Evolutionary conservation across 1,140 invertebrate species (phyloP).

Genomic region (Lordiphosa mommai): DNA sequence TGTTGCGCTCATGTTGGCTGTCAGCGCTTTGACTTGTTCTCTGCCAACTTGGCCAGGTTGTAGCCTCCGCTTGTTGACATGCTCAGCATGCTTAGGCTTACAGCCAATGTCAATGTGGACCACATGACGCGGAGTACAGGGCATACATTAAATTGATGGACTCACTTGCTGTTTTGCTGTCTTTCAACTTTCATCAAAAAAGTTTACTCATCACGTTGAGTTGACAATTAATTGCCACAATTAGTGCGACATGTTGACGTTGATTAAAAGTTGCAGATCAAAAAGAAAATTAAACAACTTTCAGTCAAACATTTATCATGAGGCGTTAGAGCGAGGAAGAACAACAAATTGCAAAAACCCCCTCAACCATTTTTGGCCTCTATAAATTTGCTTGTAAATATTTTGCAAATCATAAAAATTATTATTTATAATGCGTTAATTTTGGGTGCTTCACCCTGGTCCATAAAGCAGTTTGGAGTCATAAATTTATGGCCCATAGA

Average conservation of each 20-base stretch:
- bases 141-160: too few species aligned
- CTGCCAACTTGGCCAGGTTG: constrained; percentile 23
- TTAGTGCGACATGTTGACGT: too few species aligned
- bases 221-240: too few species aligned
- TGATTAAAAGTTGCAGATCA: too few species aligned
- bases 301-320: too few species aligned
- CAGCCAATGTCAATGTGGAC: constrained; percentile 23
- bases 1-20: constrained; percentile 74
- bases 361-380: constrained; percentile 11
- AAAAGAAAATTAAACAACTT: too few species aligned
- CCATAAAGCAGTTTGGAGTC: constrained; percentile 50
- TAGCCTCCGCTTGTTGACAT: constrained; percentile 67
- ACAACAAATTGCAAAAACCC: too few species aligned
- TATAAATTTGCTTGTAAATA: constrained; percentile 33
- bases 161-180: too few species aligned
- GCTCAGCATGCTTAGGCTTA: constrained; percentile 70
- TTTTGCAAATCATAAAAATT: constrained; percentile 61
- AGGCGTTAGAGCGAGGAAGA: too few species aligned
- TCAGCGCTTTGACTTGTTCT: constrained; percentile 64
- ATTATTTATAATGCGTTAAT: constrained; percentile 61
- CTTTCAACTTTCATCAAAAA: too few species aligned
- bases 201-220: too few species aligned
- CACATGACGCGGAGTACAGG: too few species aligned
- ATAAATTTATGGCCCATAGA: constrained; percentile 36
- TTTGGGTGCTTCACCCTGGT: constrained; percentile 26